A percentile compares a stretch with the other conserved stretches of the same genome.
These are phyloP conservation scores for Lycia hirtaria DNA, from an alignment of 2,888 invertebrate species.

Conservation along the genomic window DNA sequence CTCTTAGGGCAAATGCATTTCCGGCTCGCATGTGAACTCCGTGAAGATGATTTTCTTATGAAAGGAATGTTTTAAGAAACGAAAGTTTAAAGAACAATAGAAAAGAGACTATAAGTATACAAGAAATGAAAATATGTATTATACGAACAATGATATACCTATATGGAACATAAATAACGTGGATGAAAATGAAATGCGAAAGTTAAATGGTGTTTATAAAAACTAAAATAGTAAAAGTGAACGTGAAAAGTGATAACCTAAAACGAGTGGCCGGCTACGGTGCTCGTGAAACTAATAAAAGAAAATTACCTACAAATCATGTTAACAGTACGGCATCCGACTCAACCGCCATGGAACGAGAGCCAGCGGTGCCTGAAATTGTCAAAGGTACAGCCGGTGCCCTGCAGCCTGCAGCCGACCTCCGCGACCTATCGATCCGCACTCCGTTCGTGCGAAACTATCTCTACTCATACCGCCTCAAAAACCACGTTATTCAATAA, in stretches of 20 bases:
- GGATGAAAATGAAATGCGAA: not conserved
- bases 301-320: slow-evolving; percentile 39
- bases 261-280: slow-evolving; percentile 14
- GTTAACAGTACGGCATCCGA: slow-evolving; percentile 55
- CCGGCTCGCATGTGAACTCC: slow-evolving; percentile 31
- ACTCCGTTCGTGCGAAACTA: slow-evolving; percentile 69
- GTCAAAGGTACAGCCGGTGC: slow-evolving; percentile 62
- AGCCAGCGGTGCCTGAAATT: slow-evolving; percentile 72
- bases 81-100: slow-evolving; percentile 11
- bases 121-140: slow-evolving; percentile 5
- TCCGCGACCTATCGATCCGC: slow-evolving; percentile 62
- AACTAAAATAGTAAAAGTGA: slow-evolving; percentile 5
- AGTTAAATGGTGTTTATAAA: slow-evolving; percentile 1
- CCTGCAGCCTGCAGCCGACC: slow-evolving; percentile 59
- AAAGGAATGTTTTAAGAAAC: not conserved
- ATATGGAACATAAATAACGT: not conserved
- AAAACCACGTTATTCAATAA: slow-evolving; percentile 41
- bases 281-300: slow-evolving; percentile 28
- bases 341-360: slow-evolving; percentile 69
- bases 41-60: slow-evolving; percentile 17
- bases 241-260: slow-evolving; percentile 14
- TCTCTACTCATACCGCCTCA: slow-evolving; percentile 68
- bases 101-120: not conserved
- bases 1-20: slow-evolving; percentile 39
- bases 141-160: slow-evolving; percentile 5